Evolutionary conservation across 2,113 vertebrate genomes (phyloP).

Genomic region (Haplotaxodon microlepis): DNA sequence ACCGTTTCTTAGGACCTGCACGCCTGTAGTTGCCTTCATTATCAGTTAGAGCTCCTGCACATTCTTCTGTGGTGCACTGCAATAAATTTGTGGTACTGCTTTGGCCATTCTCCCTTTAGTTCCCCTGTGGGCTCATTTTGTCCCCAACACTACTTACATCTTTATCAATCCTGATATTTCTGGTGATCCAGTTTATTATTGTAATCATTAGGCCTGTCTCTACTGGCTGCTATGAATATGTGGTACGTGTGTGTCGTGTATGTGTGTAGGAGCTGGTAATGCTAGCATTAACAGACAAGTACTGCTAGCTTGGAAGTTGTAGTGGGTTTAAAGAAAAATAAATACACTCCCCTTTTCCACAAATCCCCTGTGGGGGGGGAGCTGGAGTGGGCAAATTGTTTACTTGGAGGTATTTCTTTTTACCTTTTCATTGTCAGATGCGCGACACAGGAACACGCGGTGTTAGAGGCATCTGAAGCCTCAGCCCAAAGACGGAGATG

Average conservation of each 20-base stretch:
- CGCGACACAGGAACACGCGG: rapidly evolving
- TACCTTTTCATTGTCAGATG: neutral
- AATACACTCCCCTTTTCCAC: rapidly evolving
- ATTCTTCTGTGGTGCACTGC: neutral
- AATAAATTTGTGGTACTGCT: neutral
- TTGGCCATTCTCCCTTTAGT: neutral
- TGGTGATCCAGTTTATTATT: neutral
- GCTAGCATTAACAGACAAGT: neutral
- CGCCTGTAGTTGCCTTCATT: neutral
- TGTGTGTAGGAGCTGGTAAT: neutral
- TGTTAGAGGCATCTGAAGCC: neutral
- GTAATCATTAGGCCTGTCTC: neutral
- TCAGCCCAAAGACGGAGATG: neutral
- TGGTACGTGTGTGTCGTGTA: rapidly evolving
- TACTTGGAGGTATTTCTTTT: neutral
- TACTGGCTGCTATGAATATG: neutral
- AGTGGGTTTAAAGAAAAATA: neutral
- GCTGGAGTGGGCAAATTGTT: neutral
- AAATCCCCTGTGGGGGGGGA: neutral
- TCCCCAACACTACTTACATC: neutral
- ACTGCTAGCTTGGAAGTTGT: neutral
- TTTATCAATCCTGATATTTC: neutral
- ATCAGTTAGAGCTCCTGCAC: neutral
- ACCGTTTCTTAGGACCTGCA: neutral
- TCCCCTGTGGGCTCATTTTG: neutral